Evolutionary conservation across 2,113 vertebrate species (phyloP), one percentile per base, ranked within the genome.

Genomic region (Periophthalmus modestus): DNA sequence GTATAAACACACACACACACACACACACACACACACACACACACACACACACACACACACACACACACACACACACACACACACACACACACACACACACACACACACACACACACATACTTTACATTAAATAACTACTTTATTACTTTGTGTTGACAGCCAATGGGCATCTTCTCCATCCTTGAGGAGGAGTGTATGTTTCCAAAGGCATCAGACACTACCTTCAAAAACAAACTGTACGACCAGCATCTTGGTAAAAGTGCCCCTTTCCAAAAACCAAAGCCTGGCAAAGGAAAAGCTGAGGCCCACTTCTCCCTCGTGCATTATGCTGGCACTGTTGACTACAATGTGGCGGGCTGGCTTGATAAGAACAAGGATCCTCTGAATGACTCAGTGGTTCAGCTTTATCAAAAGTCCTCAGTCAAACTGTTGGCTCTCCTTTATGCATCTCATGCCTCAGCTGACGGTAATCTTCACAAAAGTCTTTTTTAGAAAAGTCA

Each of bases 191-290:
- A 67, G 65, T 67, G 65, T 21, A 67, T 67, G 65, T 67, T 67
- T 24, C 65, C 65, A 39, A 67, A 67, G 65, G 65, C 65, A n/a
- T 23, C 55, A 47, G 57, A 43, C 54, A 62, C 18, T 18, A 72
- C 95, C 93, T 97, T 97, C 85, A 96, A 96, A 85, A 96, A 95
- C 89, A 95, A 96, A 79, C 92, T 96, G 5, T 95, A 95, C 34
- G 95, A 96, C 33, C 95, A 96, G 62, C 95, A 96, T 10, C 87
- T 96, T 75, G 95, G 96, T 7, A 96, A 95, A 79, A 93, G 19
- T 33, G 72, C 74, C 46, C 75, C 84, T 11, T 92, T 92, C 47
- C 75, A 92, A 52, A 92, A 92, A 68, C 90, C 89, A 0, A 93
- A 90, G 9, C 88, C 89, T 0, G 65, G 78, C 58, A 93, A 93